Conservation (phyloP, 2,797 vertebrate species). For the Myripristis murdjan region DNA sequence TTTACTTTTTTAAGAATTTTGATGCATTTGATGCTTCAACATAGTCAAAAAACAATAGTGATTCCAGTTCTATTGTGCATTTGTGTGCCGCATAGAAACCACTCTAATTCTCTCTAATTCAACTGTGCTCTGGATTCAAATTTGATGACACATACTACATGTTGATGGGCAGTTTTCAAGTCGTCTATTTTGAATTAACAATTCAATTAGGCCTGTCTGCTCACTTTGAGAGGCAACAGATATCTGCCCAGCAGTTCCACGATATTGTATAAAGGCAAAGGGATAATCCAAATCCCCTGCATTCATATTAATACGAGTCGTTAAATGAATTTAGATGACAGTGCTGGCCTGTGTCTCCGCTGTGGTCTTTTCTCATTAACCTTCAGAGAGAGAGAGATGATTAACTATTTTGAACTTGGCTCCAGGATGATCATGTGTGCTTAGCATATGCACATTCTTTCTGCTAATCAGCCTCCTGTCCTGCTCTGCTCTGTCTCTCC, state of each 20-base stretch:
- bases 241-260: background rate
- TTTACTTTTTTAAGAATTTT: conserved; percentile 14
- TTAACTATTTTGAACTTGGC: conserved; percentile 63
- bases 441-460: conserved; percentile 44
- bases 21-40: background rate
- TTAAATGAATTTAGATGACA: conserved; percentile 9
- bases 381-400: conserved; percentile 38
- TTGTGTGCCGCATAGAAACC: no score
- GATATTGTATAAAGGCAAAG: conserved; percentile 21
- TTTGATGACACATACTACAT: no score
- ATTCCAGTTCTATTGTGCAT: background rate
- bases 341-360: background rate
- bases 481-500: background rate
- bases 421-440: conserved; percentile 53
- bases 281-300: conserved; percentile 6
- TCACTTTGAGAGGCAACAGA: conserved; percentile 8
- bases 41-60: background rate
- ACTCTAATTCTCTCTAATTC: background rate
- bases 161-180: no score
- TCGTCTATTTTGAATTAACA: no score
- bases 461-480: conserved; percentile 22
- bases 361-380: conserved; percentile 20
- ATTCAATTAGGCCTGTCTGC: conserved; percentile 10
- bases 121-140: background rate
- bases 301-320: conserved; percentile 13